Evolutionary conservation across 2,888 invertebrate genomes (phyloP).

Genomic region (Pseudoips prasinana): DNA sequence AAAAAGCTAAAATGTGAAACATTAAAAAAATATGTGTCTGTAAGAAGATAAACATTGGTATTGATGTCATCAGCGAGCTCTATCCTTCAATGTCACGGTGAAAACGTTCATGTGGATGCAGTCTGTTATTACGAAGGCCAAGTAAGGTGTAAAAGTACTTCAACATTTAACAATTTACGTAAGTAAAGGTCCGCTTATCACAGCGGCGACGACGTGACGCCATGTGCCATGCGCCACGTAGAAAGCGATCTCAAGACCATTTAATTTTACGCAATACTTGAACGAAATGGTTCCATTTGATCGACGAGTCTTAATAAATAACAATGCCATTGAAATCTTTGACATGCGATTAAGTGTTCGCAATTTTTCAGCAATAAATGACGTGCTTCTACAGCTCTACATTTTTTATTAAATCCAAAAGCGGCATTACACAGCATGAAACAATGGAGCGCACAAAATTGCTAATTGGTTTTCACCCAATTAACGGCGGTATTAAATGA

Average conservation of each 20-base stretch:
- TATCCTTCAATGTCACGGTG: conserved; percentile 22
- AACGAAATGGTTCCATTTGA: conserved; percentile 55
- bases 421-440: conserved; percentile 14
- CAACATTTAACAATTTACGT: conserved; percentile 57
- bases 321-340: conserved; percentile 6
- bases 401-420: conserved; percentile 7
- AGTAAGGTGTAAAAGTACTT: conserved; percentile 40
- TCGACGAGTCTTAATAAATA: conserved; percentile 37
- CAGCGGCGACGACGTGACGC: conserved; percentile 53
- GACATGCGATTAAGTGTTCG: conserved; percentile 3
- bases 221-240: conserved; percentile 69
- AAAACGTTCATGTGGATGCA: conserved; percentile 9
- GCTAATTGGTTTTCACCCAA: conserved; percentile 45
- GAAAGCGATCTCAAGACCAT: conserved; percentile 71
- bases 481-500: conserved; percentile 38
- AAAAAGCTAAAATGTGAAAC: too few relatives aligned
- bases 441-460: conserved; percentile 32
- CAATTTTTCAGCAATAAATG: conserved; percentile 8
- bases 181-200: conserved; percentile 66
- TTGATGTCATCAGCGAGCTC: conserved; percentile 6
- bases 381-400: conserved; percentile 5
- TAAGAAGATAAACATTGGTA: too few relatives aligned
- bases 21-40: too few relatives aligned
- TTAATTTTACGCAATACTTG: conserved; percentile 53
- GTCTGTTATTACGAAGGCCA: conserved; percentile 22